Evolutionary conservation across 92 coral and sea anemone species (phyloP), one percentile per base, ranked within the genome.

Genomic region (Actinernus sp.): DNA sequence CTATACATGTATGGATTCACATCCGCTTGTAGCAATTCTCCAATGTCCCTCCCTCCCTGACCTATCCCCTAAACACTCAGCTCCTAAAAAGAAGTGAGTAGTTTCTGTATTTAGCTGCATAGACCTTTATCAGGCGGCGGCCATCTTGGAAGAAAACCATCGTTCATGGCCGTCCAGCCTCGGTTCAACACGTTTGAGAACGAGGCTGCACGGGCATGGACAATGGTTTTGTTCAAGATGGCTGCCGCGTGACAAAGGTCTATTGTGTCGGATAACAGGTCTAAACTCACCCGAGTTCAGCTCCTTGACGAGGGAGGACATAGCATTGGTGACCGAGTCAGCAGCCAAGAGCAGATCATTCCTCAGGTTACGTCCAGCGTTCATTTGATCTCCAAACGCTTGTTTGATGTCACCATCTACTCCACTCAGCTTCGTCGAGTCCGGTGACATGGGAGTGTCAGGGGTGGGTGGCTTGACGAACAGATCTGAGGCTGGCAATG

Each of bases 241-340:
- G n/a, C n/a, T n/a, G n/a, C n/a, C n/a, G n/a, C n/a, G n/a, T n/a
- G n/a, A n/a, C 39, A 1, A 38, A 12, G 26, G 12, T 29, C 3
- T 27, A 10, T 5, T 3, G 17, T 22, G 16, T n/a, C 3, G 31
- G 10, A 17, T 2, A 39, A 55, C 22, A 20, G 47, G 29, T 23
- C 0, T 2, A 27, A n/a, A 58, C 83, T 56, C 61, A 91, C 99
- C 99, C 30, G 99, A 95, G 58, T 92, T 95, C 43, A 95, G 83
- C 57, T 95, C 99, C 36, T 83, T 92, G 20, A 95, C 99, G 11
- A 95, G 82, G 5, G 97, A 95, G 6, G 97, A 95, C 99, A 95
- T 95, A 11, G 99, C 99, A 58, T 87, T 95, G 5, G 99, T 95
- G 38, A 95, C 99, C 16, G 85, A 82, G 63, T 95, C 99, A 39